These are phyloP conservation scores for Philaenus spumarius DNA, from an alignment of 1,140 invertebrate species.

Conservation along the genomic window DNA sequence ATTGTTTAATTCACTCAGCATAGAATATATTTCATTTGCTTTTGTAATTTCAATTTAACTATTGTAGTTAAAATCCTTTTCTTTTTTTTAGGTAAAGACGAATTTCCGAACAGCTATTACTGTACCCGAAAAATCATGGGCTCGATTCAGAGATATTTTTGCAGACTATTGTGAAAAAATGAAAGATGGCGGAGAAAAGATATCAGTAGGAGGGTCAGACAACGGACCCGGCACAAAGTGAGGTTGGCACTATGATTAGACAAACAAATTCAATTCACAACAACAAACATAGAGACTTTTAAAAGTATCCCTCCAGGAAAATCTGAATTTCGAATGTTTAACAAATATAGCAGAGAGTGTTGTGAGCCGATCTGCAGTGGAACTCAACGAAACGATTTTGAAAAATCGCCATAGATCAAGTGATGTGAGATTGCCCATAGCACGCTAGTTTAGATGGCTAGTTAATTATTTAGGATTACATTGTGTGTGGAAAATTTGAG, in stretches of 20 bases:
- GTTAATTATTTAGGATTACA: neutral
- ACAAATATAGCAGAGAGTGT: neutral
- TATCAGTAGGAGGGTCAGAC: constrained; percentile 32
- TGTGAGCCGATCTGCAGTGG: too few species aligned
- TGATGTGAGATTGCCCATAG: neutral
- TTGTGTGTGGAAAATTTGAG: neutral
- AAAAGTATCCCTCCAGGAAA: constrained; percentile 17
- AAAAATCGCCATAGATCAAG: neutral
- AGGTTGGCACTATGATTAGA: constrained; percentile 12
- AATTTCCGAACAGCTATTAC: constrained; percentile 97
- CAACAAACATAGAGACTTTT: constrained; percentile 13
- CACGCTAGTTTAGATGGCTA: neutral
- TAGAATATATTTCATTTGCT: too few species aligned
- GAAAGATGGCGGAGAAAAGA: constrained; percentile 48
- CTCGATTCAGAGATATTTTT: constrained; percentile 91
- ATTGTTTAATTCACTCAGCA: too few species aligned
- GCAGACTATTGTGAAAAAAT: constrained; percentile 94
- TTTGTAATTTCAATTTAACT: too few species aligned
- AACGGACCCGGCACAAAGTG: constrained; percentile 20
- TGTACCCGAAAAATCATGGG: constrained; percentile 96
- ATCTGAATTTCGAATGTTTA: neutral
- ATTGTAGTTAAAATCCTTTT: too few species aligned
- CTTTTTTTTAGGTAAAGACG: constrained; percentile 75
- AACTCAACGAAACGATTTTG: neutral
- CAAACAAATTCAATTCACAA: constrained; percentile 14